Evolutionary conservation across 2,797 vertebrate genomes (phyloP).

Genomic region (Microctenopoma steveboyesi): DNA sequence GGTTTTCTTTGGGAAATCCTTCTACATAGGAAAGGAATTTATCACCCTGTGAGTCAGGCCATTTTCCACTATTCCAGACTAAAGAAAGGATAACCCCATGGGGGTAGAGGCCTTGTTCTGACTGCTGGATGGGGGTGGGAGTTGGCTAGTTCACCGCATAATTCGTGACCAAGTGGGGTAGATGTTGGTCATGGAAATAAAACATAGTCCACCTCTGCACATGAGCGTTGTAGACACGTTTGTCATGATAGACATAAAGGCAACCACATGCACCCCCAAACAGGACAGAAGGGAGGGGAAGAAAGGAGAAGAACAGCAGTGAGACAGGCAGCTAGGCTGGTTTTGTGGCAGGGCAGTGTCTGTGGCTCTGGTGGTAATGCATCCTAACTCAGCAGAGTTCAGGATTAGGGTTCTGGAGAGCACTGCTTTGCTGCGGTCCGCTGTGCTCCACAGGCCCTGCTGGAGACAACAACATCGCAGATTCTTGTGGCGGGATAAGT

Average conservation of each 20-base stretch:
- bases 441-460: constrained; percentile 74
- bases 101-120: constrained; percentile 62
- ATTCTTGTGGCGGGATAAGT: constrained; percentile 32
- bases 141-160: constrained; percentile 25
- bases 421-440: constrained; percentile 62
- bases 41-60: constrained; percentile 75
- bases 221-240: constrained; percentile 35
- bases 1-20: constrained; percentile 75
- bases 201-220: constrained; percentile 6
- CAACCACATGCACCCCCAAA: constrained; percentile 21
- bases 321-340: constrained; percentile 36
- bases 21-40: constrained; percentile 75
- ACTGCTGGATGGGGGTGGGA: constrained; percentile 52
- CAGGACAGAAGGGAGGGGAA: constrained; percentile 22
- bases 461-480: constrained; percentile 64
- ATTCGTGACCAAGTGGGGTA: constrained; percentile 34
- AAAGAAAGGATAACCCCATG: constrained; percentile 61
- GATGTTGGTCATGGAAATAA: constrained; percentile 50
- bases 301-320: constrained; percentile 11
- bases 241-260: constrained; percentile 22
- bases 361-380: constrained; percentile 54
- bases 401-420: constrained; percentile 63
- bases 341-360: constrained; percentile 51
- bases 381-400: constrained; percentile 56
- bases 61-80: constrained; percentile 71